Evolutionary conservation across 2,888 invertebrate genomes (phyloP).

Genomic region (Xestia rhomboidea): DNA sequence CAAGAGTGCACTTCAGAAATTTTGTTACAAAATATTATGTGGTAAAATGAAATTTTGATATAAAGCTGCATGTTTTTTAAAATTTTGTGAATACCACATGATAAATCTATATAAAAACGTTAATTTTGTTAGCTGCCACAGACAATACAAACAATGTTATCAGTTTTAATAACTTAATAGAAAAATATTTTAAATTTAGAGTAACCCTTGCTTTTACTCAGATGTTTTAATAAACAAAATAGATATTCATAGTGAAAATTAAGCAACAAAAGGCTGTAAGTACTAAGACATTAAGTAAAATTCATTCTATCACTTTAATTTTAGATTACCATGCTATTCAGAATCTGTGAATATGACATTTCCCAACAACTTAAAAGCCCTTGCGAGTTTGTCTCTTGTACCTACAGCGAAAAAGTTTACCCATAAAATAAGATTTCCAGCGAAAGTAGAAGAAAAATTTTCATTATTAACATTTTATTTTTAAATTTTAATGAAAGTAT

Average conservation of each 20-base stretch:
- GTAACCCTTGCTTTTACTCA: background rate
- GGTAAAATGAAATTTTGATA: background rate
- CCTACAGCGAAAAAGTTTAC: constrained; percentile 2
- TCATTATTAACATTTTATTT: background rate
- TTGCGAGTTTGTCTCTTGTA: constrained; percentile 13
- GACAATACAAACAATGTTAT: background rate
- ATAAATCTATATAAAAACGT: background rate
- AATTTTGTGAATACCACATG: background rate
- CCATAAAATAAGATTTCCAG: background rate
- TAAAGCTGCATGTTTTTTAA: background rate
- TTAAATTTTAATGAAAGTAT: too few species aligned
- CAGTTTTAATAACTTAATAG: background rate
- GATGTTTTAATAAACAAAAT: background rate
- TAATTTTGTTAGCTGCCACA: background rate
- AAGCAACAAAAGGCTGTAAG: background rate
- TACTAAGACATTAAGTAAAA: background rate
- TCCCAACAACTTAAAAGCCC: background rate
- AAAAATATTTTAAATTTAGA: background rate
- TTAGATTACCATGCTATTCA: constrained; percentile 14
- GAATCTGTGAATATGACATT: constrained; percentile 1
- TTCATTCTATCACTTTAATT: background rate
- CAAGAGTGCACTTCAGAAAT: background rate
- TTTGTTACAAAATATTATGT: background rate
- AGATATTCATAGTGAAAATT: background rate
- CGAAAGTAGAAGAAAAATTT: background rate